Percentiles rank a stretch among this genome's conserved stretches.
Evolutionary conservation across 2,888 invertebrate species (phyloP).

Genomic region (Drymonia ruficornis): DNA sequence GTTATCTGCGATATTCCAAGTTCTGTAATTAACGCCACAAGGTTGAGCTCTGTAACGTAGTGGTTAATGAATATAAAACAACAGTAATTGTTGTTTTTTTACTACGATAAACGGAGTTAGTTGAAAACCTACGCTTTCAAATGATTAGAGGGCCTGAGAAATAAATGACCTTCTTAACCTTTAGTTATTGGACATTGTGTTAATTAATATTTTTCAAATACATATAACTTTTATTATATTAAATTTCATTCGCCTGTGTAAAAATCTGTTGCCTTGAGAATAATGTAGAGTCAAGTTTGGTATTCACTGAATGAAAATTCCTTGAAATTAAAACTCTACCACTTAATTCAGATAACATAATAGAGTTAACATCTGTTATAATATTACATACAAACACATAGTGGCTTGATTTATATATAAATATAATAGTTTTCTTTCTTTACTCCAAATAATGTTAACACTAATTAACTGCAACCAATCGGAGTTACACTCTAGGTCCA

Average conservation of each 20-base stretch:
- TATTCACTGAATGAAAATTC: no score
- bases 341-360: no score
- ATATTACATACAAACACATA: not conserved
- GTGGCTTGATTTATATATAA: no score
- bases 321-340: no score
- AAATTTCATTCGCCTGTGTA: no score
- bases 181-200: no score
- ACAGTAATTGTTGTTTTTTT: slow-evolving; percentile 4
- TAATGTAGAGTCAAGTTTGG: no score
- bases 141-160: not conserved
- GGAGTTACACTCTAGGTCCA: not conserved
- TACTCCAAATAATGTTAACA: not conserved
- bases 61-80: slow-evolving; percentile 21
- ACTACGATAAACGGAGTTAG: not conserved
- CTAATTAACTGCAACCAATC: not conserved
- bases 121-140: not conserved
- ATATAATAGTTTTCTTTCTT: no score
- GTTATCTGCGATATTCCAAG: slow-evolving; percentile 7
- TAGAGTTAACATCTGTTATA: not conserved
- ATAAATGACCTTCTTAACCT: not conserved
- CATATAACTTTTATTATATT: no score
- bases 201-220: no score
- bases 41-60: slow-evolving; percentile 23
- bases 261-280: no score
- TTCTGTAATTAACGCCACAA: slow-evolving; percentile 30